These are phyloP conservation scores for Oscheius sp. DNA, from an alignment of 1,140 invertebrate genomes.

Conservation along the genomic window DNA sequence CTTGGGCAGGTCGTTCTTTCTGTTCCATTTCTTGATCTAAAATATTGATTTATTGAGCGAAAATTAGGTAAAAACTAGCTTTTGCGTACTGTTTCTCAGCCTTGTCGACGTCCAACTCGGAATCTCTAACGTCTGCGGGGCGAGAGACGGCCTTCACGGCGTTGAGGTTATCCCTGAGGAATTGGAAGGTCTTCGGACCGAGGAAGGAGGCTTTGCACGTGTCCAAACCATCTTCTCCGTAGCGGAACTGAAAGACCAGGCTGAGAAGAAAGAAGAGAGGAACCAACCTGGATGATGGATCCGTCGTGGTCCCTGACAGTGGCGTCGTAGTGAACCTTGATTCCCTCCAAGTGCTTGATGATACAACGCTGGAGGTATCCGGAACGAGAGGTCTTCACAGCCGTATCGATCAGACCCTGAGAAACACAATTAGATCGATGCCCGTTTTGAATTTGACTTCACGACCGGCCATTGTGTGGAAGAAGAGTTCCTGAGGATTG, in stretches of 20 bases:
- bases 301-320: slow-evolving; percentile 92
- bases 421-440: slow-evolving; percentile 1
- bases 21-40: slow-evolving; percentile 37
- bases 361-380: slow-evolving; percentile 96
- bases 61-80: background rate
- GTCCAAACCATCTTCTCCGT: slow-evolving; percentile 96
- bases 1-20: slow-evolving; percentile 13
- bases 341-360: slow-evolving; percentile 93
- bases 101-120: slow-evolving; percentile 20
- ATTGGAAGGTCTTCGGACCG: slow-evolving; percentile 74
- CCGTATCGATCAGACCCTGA: slow-evolving; percentile 72
- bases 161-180: slow-evolving; percentile 72
- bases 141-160: slow-evolving; percentile 67
- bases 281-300: slow-evolving; percentile 77
- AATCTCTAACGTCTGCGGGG: slow-evolving; percentile 63
- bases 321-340: slow-evolving; percentile 78
- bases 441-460: slow-evolving; percentile 68
- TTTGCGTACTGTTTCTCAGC: slow-evolving; percentile 33
- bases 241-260: slow-evolving; percentile 71
- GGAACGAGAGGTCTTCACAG: slow-evolving; percentile 85
- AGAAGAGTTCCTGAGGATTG: slow-evolving; percentile 94
- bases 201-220: slow-evolving; percentile 82
- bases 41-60: slow-evolving; percentile 4
- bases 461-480: slow-evolving; percentile 98
- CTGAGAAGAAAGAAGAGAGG: background rate